Base-by-base conservation (phyloP, 2,797 vertebrate genomes). In the Bradypus variegatus region DNA sequence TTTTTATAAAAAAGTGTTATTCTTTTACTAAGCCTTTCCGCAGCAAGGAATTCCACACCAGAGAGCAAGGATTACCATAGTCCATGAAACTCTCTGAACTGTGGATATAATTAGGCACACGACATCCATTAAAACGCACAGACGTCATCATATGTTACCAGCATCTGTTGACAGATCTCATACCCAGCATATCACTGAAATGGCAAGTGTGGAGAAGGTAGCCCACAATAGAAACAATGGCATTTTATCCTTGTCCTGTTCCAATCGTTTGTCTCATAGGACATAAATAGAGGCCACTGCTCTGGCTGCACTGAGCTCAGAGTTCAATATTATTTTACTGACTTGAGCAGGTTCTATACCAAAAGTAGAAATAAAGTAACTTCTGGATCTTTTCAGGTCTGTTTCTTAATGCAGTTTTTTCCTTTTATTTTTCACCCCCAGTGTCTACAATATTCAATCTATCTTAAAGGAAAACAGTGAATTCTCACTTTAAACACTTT, bases 161-260 rank as follows among this genome's bases (percentile, higher is more conserved):
- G 98, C 98, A 99, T 99, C 98, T 99, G 99, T 99, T 99, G 98
- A 99, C 98, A 99, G 98, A 97, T 97, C 95, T 97, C 99, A 99
- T 99, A 98, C 98, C 98, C 94, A 29, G 96, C 98, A 97, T 99
- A 98, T 98, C 98, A 98, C 97, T 94, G 97, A 98, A 98, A 98
- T 98, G 98, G 98, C 98, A 98, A 97, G 98, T 97, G 98, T 97
- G 97, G 94, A 97, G 98, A 98, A 97, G 96, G 96, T 81, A 95
- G 96, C 97, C 97, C 96, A 97, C 97, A 98, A 98, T 98, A 98
- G 98, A 97, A 97, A 98, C 98, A 98, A 97, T 97, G 97, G 97
- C 96, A 96, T 97, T 96, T 89, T 92, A 96, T 95, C 96, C 97
- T 91, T 89, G 94, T 94, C 86, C 94, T 91, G 94, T 96, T 97